Base-by-base conservation (phyloP, 2,113 vertebrate genomes). In the Sinocyclocheilus rhinocerous region DNA sequence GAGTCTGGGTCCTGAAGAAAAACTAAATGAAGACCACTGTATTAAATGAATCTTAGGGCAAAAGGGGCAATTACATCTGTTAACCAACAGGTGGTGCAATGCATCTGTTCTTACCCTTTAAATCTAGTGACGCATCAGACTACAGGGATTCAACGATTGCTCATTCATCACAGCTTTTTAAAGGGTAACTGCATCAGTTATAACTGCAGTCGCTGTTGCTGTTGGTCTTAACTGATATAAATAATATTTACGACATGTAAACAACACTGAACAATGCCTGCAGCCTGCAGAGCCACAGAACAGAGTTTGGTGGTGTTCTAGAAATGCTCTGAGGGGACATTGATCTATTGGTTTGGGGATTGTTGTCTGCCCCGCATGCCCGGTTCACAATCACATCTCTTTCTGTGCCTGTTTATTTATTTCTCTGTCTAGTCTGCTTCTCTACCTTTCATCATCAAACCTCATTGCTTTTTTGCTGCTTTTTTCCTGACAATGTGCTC, bases 381-480 rank as follows among this genome's bases (percentile, higher is more conserved):
- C 15, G 8, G 57, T 48, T 42, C 78, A 65, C 59, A 81, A 65
- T 45, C 24, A 69, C 1, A 10, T 85, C 76, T 77, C 86, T 76
- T n/a, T 73, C 36, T 36, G 7, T 65, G 20, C 52, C 18, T 42
- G 52, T 76, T 36, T 76, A 42, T 93, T 88, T 86, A 87, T 91
- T 87, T 86, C 81, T 50, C 78, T 79, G 36, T 36, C 4, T 36
- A 5, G 5, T 36, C n/a, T 84, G 29, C 29, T 45, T 77, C 50
- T 45, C 83, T 76, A 45, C 42, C 6, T 93, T 89, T 93, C 86
- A 86, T 88, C 90, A 87, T 90, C 83, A 84, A 90, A 84, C 87
- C 89, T 85, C 90, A 83, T 2, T 84, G 29, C 81, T 83, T 75
- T 73, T 50, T 57, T 55, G 81, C 87, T 84, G 90, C 11, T 70